Conservation (phyloP, 2,888 invertebrate species). For the Scaptomyza caliginosa region DNA sequence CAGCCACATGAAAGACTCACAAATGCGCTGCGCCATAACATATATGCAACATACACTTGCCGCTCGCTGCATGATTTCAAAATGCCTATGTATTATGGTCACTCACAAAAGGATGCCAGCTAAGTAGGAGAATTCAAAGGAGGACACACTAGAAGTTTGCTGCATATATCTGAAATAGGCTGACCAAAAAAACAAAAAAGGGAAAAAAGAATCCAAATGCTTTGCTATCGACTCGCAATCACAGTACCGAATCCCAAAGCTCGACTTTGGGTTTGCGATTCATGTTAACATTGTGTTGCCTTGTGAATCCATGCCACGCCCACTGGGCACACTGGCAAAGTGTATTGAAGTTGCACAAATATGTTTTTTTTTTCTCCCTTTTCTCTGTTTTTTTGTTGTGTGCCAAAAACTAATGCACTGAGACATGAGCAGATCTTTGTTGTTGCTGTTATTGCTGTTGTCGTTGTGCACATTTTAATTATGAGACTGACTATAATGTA, state of each 20-base stretch:
- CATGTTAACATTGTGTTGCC: constrained; percentile 10
- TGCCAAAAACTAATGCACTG: constrained; percentile 33
- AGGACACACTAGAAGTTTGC: constrained; percentile 1
- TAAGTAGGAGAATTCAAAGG: neutral
- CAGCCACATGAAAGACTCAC: constrained; percentile 55
- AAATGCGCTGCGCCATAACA: constrained; percentile 52
- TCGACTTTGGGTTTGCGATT: constrained; percentile 7
- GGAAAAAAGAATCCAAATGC: neutral
- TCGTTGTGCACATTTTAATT: constrained; percentile 60
- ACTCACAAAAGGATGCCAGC: constrained; percentile 17
- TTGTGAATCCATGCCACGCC: constrained; percentile 16
- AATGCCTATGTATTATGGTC: constrained; percentile 1
- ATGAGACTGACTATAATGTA: constrained; percentile 48
- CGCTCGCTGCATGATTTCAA: too few species aligned
- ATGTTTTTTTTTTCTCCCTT: neutral
- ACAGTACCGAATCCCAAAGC: constrained; percentile 8
- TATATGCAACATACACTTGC: constrained; percentile 44
- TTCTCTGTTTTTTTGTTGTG: neutral
- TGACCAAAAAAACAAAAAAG: constrained; percentile 32
- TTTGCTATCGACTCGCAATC: constrained; percentile 13
- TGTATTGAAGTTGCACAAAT: constrained; percentile 28
- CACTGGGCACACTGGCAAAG: constrained; percentile 12
- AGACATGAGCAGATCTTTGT: constrained; percentile 11
- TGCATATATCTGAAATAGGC: constrained; percentile 38
- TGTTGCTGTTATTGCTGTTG: constrained; percentile 12